Conservation (phyloP, 2,797 vertebrate genomes). For the Eutrigla gurnardus region DNA sequence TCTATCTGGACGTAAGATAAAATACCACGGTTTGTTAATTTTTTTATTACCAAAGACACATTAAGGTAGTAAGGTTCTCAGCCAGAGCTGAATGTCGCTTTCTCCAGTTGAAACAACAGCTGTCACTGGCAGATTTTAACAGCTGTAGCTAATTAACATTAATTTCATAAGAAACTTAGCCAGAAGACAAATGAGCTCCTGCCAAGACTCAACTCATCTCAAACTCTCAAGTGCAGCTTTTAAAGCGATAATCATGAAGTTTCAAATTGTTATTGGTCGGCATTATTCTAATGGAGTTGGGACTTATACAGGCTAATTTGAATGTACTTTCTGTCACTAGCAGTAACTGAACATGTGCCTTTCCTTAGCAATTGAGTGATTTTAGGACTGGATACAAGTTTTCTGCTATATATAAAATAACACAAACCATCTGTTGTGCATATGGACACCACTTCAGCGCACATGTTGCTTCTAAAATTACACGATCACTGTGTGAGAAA, state of each 20-base stretch:
- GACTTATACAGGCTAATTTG: too few relatives aligned
- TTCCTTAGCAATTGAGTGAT: neutral
- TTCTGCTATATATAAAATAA: too few relatives aligned
- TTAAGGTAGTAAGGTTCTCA: neutral
- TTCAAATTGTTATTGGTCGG: constrained; percentile 4
- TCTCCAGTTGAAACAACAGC: constrained; percentile 23
- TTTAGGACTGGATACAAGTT: neutral
- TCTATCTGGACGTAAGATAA: neutral
- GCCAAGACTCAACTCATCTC: constrained; percentile 13
- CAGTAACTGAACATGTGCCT: neutral
- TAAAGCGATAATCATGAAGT: constrained; percentile 5
- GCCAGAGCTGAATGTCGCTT: neutral
- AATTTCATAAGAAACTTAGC: constrained; percentile 31
- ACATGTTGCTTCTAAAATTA: constrained; percentile 23
- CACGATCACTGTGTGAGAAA: neutral
- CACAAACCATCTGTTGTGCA: neutral
- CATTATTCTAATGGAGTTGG: neutral
- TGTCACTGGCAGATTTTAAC: constrained; percentile 32
- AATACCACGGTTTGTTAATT: neutral
- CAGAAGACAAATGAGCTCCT: constrained; percentile 14
- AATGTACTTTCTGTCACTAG: neutral
- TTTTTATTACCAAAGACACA: neutral
- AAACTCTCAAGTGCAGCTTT: constrained; percentile 10
- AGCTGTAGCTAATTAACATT: constrained; percentile 38
- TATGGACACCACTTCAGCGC: neutral